phyloP scores from a whole-genome alignment of 2,797 vertebrate genomes.

The Poeciliopsis turneri region DNA sequence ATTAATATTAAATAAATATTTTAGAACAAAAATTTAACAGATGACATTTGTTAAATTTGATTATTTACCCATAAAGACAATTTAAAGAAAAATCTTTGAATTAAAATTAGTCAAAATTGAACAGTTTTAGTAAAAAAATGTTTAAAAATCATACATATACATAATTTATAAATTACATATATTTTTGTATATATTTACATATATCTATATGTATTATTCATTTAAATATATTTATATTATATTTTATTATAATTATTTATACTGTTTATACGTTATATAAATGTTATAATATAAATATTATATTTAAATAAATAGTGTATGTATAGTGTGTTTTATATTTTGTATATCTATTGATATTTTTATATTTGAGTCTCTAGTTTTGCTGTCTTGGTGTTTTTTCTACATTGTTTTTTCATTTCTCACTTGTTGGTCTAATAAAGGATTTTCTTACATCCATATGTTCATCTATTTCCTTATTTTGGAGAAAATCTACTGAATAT shows the following conservation, averaged over 20 bases:
- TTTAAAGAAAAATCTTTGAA: not conserved
- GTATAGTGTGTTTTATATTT: too few species aligned
- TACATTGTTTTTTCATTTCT: not conserved
- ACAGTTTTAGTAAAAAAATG: not conserved
- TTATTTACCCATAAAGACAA: not conserved
- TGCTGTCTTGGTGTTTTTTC: not conserved
- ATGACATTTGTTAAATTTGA: not conserved
- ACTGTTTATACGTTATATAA: too few species aligned
- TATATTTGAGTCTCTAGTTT: too few species aligned
- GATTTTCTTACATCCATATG: too few species aligned
- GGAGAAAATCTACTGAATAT: too few species aligned
- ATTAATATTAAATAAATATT: not conserved
- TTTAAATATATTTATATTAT: not conserved
- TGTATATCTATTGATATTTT: too few species aligned
- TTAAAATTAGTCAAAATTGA: not conserved
- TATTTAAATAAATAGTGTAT: too few species aligned
- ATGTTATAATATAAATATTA: too few species aligned
- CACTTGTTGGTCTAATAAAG: too few species aligned
- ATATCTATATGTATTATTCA: not conserved
- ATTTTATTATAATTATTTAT: too few species aligned
- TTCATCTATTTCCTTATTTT: too few species aligned
- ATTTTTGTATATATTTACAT: not conserved
- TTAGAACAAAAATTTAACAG: not conserved
- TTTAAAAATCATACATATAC: not conserved
- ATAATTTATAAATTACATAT: not conserved